phyloP scores from a whole-genome alignment of 64 coral and sea anemone genomes.

The Actinia equina region DNA sequence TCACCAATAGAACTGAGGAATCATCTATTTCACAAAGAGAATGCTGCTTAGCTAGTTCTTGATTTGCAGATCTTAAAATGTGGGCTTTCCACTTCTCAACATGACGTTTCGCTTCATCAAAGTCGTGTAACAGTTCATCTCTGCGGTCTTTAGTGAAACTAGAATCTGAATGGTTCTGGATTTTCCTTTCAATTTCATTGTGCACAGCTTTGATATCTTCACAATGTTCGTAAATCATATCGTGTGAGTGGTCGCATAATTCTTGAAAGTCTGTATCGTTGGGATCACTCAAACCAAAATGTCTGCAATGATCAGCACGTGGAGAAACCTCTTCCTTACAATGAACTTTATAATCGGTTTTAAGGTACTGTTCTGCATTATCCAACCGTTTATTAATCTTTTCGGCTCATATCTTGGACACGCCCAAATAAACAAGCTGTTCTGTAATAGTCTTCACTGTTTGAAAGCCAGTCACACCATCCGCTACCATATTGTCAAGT shows the following conservation, averaged over 20 bases:
- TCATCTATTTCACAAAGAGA: constrained; percentile 11
- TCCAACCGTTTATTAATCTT: constrained; percentile 20
- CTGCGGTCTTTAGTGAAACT: background rate
- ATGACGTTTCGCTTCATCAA: constrained; percentile 3
- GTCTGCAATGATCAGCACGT: constrained; percentile 39
- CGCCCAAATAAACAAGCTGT: no score
- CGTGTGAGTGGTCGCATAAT: constrained; percentile 26
- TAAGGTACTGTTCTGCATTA: constrained; percentile 26
- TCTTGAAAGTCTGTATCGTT: constrained; percentile 21
- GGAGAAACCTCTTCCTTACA: constrained; percentile 31
- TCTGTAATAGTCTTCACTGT: no score
- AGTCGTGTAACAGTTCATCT: constrained; percentile 13
- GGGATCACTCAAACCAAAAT: constrained; percentile 17
- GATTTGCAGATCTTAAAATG: constrained; percentile 49
- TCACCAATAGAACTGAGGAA: constrained; percentile 24
- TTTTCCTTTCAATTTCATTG: constrained; percentile 8
- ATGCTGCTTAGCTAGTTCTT: constrained; percentile 51
- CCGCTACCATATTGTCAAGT: constrained; percentile 37
- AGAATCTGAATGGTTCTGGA: constrained; percentile 17
- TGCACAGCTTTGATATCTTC: constrained; percentile 27
- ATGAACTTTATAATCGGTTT: constrained; percentile 44
- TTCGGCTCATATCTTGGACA: no score
- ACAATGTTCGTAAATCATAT: constrained; percentile 31
- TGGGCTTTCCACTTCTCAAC: constrained; percentile 51
- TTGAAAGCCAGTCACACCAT: no score